Base-by-base conservation (phyloP, 2,888 invertebrate species). In the Neoascia interrupta region DNA sequence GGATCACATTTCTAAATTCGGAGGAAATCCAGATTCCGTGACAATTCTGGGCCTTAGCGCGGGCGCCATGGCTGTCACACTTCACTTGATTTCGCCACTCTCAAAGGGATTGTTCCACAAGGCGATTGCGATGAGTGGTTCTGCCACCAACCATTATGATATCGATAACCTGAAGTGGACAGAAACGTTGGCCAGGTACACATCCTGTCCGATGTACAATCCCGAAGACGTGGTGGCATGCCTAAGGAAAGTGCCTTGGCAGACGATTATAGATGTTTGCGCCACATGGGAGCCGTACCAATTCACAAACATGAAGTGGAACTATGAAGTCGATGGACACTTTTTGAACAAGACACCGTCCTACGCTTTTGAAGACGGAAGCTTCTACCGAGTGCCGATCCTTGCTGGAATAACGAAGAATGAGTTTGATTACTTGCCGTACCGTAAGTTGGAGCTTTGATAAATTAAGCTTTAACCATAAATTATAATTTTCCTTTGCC, bases 121-220 rank as follows among this genome's bases (percentile, higher is more conserved):
- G 34, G 94, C 90, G 0, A 92, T 94, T 10, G 90, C 91, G 0
- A 92, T 93, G 91, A 93, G 93, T 81, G 93, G 92, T 0, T 90
- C 93, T 0, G 89, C 91, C 0, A 88, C 90, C 0, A 89, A 89
- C 31, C 90, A 91, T 21, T 89, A 87, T 81, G 88, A 90, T 1
- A 87, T 91, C 0, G 90, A 91, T 0, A 87, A 85, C 63, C 18
- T 89, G 1, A 85, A 90, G 47, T 85, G 93, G 76, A 92, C 92
- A 0, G 88, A 90, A 36, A 91, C 90, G 76, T 90, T 93, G 82
- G 93, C 93, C 0, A 84, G 88, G 16, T 83, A 91, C 1, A 83
- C 92, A 2, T 88, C 87, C 28, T 94, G 94, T 83, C 91, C 92
- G 3, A 90, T 90, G 41, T 88, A 90, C 47, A 86, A 90, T 58